A percentile compares a stretch with the other conserved stretches of the same genome.
Evolutionary conservation across 1,140 invertebrate genomes (phyloP).

Genomic region (Danaus melanippus): DNA sequence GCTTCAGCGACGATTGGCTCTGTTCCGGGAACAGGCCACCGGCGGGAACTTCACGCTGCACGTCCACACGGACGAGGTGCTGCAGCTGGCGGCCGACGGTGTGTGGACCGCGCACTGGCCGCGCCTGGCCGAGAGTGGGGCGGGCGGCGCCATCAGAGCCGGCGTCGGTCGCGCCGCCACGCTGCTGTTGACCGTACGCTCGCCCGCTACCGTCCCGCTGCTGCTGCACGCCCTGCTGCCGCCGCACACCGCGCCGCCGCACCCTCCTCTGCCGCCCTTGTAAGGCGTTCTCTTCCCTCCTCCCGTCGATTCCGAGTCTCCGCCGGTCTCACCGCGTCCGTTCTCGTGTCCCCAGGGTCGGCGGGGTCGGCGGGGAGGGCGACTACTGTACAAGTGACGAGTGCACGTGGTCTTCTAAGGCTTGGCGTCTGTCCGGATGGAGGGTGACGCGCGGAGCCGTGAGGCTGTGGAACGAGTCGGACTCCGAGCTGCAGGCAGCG

Average conservation of each 20-base stretch:
- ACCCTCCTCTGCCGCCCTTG: constrained; percentile 12
- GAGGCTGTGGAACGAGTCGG: constrained; percentile 12
- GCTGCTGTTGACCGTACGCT: constrained; percentile 25
- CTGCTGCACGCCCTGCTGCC: constrained; percentile 19
- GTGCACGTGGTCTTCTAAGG: constrained; percentile 29
- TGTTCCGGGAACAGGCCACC: constrained; percentile 17
- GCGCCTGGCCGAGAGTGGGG: constrained; percentile 18
- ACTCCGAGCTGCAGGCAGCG: constrained; percentile 6
- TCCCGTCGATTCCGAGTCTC: neutral
- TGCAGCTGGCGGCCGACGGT: constrained; percentile 21
- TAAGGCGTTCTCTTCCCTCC: constrained; percentile 4
- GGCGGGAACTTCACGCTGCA: constrained; percentile 23
- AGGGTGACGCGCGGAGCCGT: constrained; percentile 22
- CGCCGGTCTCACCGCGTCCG: constrained; percentile 6
- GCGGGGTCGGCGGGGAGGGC: constrained; percentile 25
- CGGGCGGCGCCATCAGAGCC: constrained; percentile 17
- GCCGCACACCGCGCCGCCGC: constrained; percentile 2
- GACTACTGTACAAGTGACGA: constrained; percentile 19
- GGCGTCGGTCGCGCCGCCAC: constrained; percentile 22
- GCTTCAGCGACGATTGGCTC: constrained; percentile 18
- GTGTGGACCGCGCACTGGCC: constrained; percentile 19
- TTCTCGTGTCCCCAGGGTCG: constrained; percentile 20
- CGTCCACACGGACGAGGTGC: constrained; percentile 29
- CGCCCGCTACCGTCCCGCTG: constrained; percentile 20
- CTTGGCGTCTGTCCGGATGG: constrained; percentile 29